Evolutionary conservation across 2,113 vertebrate species (phyloP).

Genomic region (Xenopus borealis): DNA sequence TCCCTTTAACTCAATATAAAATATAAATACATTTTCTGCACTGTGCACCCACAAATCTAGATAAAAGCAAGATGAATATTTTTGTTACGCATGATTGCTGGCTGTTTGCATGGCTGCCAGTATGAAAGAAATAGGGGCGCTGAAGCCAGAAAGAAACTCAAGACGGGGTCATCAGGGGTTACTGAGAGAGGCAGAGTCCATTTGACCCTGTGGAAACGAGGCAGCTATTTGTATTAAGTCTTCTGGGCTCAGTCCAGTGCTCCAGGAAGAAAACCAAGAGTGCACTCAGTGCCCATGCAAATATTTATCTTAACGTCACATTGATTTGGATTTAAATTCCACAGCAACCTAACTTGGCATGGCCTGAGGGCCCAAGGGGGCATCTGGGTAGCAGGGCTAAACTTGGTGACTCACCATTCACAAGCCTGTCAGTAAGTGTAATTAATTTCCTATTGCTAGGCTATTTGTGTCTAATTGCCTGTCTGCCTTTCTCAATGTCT

Average conservation of each 20-base stretch:
- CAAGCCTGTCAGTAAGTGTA: slow-evolving; percentile 28
- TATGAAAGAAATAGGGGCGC: slow-evolving; percentile 4
- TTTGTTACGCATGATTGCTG: too few species aligned
- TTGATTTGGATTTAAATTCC: slow-evolving; percentile 42
- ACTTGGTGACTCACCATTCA: slow-evolving; percentile 32
- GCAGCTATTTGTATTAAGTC: slow-evolving; percentile 23
- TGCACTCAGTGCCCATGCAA: slow-evolving; percentile 29
- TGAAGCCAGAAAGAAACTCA: slow-evolving; percentile 1
- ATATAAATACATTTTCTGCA: too few species aligned
- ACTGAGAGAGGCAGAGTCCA: slow-evolving; percentile 16
- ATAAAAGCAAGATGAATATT: too few species aligned
- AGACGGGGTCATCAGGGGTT: slow-evolving; percentile 14
- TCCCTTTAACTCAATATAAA: too few species aligned
- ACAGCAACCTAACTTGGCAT: slow-evolving; percentile 39
- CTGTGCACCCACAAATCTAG: too few species aligned
- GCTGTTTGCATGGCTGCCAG: background rate
- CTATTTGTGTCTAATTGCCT: slow-evolving; percentile 64
- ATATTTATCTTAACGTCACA: slow-evolving; percentile 42
- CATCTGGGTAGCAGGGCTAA: slow-evolving; percentile 33
- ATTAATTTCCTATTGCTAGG: slow-evolving; percentile 54
- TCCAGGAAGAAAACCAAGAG: slow-evolving; percentile 41
- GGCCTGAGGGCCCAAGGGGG: slow-evolving; percentile 16
- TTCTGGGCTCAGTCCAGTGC: slow-evolving; percentile 31
- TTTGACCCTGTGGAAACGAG: slow-evolving; percentile 19
- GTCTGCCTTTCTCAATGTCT: slow-evolving; percentile 59